Conservation (phyloP, 1,140 invertebrate genomes). For the Pseudomyrmex gracilis region DNA sequence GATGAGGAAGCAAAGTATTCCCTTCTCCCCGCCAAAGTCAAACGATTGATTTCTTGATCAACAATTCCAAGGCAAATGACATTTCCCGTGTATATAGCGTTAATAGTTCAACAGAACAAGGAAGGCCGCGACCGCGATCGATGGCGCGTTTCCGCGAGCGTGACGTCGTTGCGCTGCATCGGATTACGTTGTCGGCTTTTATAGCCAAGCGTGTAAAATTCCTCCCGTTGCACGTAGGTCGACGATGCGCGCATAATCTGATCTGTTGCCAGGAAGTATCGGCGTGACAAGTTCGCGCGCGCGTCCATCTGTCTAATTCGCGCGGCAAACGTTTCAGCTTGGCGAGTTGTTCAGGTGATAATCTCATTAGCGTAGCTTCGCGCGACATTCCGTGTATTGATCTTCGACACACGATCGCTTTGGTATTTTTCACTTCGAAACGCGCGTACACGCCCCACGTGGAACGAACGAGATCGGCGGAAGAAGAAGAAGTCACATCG, state of each 20-base stretch:
- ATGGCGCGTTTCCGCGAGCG: slow-evolving; percentile 31
- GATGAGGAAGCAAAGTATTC: no score
- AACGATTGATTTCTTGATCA: neutral
- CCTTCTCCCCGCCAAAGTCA: no score
- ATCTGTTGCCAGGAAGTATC: slow-evolving; percentile 29
- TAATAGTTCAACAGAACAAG: slow-evolving; percentile 3
- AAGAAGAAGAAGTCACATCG: neutral
- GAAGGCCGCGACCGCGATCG: slow-evolving; percentile 5
- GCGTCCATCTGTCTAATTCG: neutral
- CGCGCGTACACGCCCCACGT: neutral
- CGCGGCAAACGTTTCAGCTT: slow-evolving; percentile 9
- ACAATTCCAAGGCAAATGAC: slow-evolving; percentile 18
- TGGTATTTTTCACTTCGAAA: slow-evolving; percentile 4
- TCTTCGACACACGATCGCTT: neutral
- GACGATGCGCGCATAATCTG: slow-evolving; percentile 36
- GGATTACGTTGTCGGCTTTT: slow-evolving; percentile 53
- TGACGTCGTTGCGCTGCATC: slow-evolving; percentile 38
- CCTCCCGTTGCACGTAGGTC: neutral
- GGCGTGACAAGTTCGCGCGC: slow-evolving; percentile 26
- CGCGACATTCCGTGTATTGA: slow-evolving; percentile 14
- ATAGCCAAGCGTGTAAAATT: slow-evolving; percentile 44
- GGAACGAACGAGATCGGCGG: neutral
- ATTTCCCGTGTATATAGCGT: neutral
- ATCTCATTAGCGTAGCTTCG: slow-evolving; percentile 63
- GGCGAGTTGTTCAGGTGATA: slow-evolving; percentile 31